Base-by-base conservation (phyloP, 2,113 vertebrate species). In the Paralichthys olivaceus region DNA sequence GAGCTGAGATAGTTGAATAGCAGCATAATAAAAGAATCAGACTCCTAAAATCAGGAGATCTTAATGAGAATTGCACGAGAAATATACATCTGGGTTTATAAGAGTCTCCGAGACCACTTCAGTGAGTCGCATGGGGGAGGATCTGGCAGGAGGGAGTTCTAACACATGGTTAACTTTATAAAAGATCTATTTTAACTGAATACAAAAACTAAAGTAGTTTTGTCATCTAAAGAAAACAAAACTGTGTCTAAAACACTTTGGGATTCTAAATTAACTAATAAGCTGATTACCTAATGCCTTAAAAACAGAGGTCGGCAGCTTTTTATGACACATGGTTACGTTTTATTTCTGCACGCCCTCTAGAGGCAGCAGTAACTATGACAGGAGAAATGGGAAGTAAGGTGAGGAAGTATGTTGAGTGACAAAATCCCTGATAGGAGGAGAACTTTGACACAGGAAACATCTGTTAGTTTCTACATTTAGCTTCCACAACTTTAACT, bases 11-110 rank as follows among this genome's bases (percentile, higher is more conserved):
- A 53, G 72, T 22, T 75, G 71, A 87, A 77, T 23, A 72, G 66
- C 60, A 77, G 40, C 74, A 54, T 32, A 66, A 64, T 14, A 20
- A 69, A 86, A 70, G 23, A 83, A 45, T 29, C n/a, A 43, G 23
- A 25, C 19, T 34, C 61, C 56, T 66, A 32, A 80, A 74, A 68
- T 77, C 32, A 77, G 72, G 72, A 60, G 34, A 75, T 80, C 75
- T 32, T 75, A 54, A 64, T 70, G 19, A 45, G 26, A 55, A 1
- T 45, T 56, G 12, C 64, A 26, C 17, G 13, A 28, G 13, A 28
- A 17, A 28, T 6, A 17, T 15, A 7, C 25, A 59, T 25, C 22
- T 25, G 22, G 57, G 7, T n/a, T 20, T 34, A 37, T 32, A 32
- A 19, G 57, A 28, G 14, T 32, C 54, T 56, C 22, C 22, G 1